Percentiles rank a stretch among this genome's conserved stretches.
These are phyloP conservation scores for Drosophila burlai DNA, from an alignment of 1,140 invertebrate genomes.

Conservation along the genomic window DNA sequence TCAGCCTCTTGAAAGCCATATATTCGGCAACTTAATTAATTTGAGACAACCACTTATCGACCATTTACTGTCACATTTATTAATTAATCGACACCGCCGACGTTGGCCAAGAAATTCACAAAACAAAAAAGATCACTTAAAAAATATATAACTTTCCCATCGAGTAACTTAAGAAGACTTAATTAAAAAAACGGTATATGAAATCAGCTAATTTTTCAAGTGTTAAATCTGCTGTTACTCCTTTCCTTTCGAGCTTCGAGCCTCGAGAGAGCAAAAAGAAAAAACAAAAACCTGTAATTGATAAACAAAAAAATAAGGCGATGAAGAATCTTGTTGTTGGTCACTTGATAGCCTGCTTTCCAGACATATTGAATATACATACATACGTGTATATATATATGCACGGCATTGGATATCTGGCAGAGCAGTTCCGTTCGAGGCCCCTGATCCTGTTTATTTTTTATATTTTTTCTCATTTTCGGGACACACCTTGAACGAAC, in stretches of 20 bases:
- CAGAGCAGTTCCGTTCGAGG: slow-evolving; percentile 68
- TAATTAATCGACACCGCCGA: slow-evolving; percentile 71
- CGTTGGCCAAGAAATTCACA: background rate
- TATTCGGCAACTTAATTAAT: slow-evolving; percentile 41
- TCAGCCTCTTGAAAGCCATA: background rate
- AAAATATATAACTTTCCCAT: slow-evolving; percentile 50
- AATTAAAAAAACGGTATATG: slow-evolving; percentile 59
- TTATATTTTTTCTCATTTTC: slow-evolving; percentile 7
- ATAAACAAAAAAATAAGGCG: slow-evolving; percentile 19
- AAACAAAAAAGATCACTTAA: slow-evolving; percentile 10
- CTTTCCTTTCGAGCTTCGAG: slow-evolving; percentile 23
- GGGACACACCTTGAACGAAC: slow-evolving; percentile 46
- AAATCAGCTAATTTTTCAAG: slow-evolving; percentile 69
- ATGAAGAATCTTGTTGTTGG: slow-evolving; percentile 43
- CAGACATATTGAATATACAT: background rate
- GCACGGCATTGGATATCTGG: slow-evolving; percentile 39
- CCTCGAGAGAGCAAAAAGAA: too few relatives aligned
- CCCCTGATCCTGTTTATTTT: slow-evolving; percentile 54
- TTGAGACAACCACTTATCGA: slow-evolving; percentile 65
- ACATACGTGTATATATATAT: background rate
- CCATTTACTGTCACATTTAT: slow-evolving; percentile 82
- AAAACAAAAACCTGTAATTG: slow-evolving; percentile 34
- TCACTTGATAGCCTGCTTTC: slow-evolving; percentile 37
- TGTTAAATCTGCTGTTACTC: slow-evolving; percentile 75
- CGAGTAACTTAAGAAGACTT: slow-evolving; percentile 76